These are phyloP conservation scores for Oryctes rhinoceros DNA, from an alignment of 1,140 invertebrate species.

Conservation along the genomic window DNA sequence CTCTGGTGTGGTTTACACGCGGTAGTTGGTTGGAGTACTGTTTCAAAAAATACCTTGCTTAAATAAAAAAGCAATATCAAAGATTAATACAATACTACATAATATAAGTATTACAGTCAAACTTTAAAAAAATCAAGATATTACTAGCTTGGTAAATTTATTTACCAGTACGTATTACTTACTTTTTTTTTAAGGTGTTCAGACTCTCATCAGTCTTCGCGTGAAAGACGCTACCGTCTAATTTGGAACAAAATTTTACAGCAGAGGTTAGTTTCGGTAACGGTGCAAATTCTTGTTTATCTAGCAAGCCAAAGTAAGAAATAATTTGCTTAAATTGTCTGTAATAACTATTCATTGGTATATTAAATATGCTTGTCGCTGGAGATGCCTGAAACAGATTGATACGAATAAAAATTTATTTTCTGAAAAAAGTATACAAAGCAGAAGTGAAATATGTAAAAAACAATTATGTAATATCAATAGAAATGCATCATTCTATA, in stretches of 20 bases:
- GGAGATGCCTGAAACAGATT: not conserved
- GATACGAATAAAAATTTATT: not conserved
- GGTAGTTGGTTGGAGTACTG: too few relatives aligned
- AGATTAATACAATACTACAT: too few relatives aligned
- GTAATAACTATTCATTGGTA: slow-evolving; percentile 4
- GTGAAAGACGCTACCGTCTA: slow-evolving; percentile 13
- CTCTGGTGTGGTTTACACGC: too few relatives aligned
- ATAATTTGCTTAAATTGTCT: slow-evolving; percentile 1
- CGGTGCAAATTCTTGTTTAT: slow-evolving; percentile 15
- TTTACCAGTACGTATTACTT: not conserved
- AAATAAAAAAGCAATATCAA: too few relatives aligned
- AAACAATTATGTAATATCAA: too few relatives aligned
- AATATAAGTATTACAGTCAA: too few relatives aligned
- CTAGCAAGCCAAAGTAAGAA: slow-evolving; percentile 1
- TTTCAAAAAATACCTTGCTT: too few relatives aligned
- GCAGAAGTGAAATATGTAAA: too few relatives aligned
- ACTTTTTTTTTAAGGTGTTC: slow-evolving; percentile 26
- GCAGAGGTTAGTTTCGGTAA: not conserved
- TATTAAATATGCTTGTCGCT: not conserved
- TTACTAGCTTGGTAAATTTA: not conserved
- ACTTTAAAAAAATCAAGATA: too few relatives aligned
- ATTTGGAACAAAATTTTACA: slow-evolving; percentile 16
- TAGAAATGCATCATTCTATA: too few relatives aligned
- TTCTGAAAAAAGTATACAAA: too few relatives aligned
- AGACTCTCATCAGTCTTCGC: not conserved